Evolutionary conservation across 2,888 invertebrate genomes (phyloP).

Genomic region (Antitype chi): DNA sequence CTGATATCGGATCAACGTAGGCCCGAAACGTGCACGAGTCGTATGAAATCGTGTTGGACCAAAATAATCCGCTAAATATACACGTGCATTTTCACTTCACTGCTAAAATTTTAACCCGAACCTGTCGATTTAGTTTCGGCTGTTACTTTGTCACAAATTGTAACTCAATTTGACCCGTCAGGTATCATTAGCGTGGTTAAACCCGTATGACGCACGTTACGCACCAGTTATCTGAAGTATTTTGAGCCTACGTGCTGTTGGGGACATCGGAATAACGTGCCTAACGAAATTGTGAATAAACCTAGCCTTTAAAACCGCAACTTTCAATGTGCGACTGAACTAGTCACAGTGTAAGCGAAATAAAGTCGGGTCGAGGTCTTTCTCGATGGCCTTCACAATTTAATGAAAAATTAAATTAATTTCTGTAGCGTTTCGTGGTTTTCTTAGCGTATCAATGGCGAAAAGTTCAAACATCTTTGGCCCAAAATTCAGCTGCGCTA

Average conservation of each 20-base stretch:
- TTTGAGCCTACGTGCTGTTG: conserved; percentile 40
- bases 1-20: neutral
- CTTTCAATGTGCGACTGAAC: conserved; percentile 13
- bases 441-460: no score
- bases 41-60: neutral
- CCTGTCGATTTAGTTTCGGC: neutral
- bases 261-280: conserved; percentile 1
- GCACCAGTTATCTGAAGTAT: conserved; percentile 28
- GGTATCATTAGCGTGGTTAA: conserved; percentile 39
- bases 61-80: neutral
- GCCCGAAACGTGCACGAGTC: neutral
- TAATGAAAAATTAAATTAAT: neutral
- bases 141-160: conserved; percentile 6
- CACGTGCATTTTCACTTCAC: neutral
- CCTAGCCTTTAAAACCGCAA: conserved; percentile 4
- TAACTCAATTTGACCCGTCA: conserved; percentile 36
- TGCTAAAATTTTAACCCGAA: conserved; percentile 16
- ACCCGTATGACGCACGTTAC: conserved; percentile 40
- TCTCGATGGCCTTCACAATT: neutral
- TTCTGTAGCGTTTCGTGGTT: neutral
- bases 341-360: neutral
- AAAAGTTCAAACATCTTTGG: no score
- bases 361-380: conserved; percentile 5
- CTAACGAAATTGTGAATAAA: neutral
- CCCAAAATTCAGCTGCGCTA: no score